Percentiles rank a stretch among this genome's conserved stretches.
Evolutionary conservation across 1,140 invertebrate genomes (phyloP).

Genomic region (Leptinotarsa defecta): DNA sequence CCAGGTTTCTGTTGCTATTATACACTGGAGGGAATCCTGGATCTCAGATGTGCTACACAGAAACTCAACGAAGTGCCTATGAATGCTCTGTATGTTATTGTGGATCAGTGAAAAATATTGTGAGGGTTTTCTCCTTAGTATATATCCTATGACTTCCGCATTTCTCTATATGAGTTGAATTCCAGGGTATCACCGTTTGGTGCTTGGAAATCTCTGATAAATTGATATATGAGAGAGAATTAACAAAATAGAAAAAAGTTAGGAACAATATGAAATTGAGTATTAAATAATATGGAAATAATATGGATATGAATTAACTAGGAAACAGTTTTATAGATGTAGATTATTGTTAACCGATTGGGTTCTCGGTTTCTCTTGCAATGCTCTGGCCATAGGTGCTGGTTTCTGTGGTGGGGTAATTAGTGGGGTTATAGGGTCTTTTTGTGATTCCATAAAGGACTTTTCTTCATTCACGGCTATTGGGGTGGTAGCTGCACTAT

Average conservation of each 20-base stretch:
- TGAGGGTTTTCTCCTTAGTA: neutral
- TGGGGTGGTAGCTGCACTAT: neutral
- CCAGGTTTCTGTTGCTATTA: neutral
- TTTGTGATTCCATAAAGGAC: neutral
- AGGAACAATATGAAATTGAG: too few species aligned
- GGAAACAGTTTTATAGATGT: neutral
- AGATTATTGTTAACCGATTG: neutral
- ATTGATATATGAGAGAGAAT: too few species aligned
- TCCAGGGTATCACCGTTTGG: too few species aligned
- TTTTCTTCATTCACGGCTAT: neutral
- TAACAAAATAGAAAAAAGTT: too few species aligned
- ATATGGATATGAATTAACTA: neutral
- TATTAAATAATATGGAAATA: neutral
- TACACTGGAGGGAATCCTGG: neutral
- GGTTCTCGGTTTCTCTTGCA: neutral
- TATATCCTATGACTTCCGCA: neutral
- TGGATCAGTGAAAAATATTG: neutral
- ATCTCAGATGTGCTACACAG: neutral
- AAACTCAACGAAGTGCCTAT: neutral
- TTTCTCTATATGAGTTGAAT: neutral
- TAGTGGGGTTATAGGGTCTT: neutral
- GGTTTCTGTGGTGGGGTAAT: neutral
- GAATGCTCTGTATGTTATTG: neutral
- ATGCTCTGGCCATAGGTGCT: neutral
- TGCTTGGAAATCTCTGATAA: too few species aligned